Evolutionary conservation across 2,888 invertebrate species (phyloP).

Genomic region (Eucera pruinosa): DNA sequence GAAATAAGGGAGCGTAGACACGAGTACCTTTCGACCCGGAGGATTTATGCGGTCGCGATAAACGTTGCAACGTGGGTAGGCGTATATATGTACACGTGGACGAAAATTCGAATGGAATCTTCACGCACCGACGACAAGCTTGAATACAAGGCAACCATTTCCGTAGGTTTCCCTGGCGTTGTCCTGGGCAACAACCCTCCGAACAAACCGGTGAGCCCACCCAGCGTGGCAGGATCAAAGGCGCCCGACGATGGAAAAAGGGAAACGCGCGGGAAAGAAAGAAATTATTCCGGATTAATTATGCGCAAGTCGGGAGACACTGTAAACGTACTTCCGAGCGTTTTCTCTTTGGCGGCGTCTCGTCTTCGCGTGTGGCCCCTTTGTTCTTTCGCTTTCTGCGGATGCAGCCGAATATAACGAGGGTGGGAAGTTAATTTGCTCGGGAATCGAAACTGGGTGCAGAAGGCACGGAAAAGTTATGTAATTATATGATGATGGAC

Average conservation of each 20-base stretch:
- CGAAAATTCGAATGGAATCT: slow-evolving; percentile 38
- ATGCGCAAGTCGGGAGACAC: slow-evolving; percentile 52
- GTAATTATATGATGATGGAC: slow-evolving; percentile 18
- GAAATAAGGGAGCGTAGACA: slow-evolving; percentile 1
- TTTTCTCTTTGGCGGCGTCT: slow-evolving; percentile 8
- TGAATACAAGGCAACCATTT: slow-evolving; percentile 19
- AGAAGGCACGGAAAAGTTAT: slow-evolving; percentile 5
- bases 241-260: slow-evolving; percentile 34
- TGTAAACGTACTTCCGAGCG: slow-evolving; percentile 26
- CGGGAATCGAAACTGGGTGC: slow-evolving; percentile 8
- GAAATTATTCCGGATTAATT: slow-evolving; percentile 64
- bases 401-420: slow-evolving; percentile 17
- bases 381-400: slow-evolving; percentile 33
- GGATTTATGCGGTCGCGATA: slow-evolving; percentile 33
- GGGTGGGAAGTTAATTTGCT: slow-evolving; percentile 36
- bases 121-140: slow-evolving; percentile 29
- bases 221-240: slow-evolving; percentile 50
- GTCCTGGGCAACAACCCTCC: slow-evolving; percentile 52
- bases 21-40: slow-evolving; percentile 14
- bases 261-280: slow-evolving; percentile 38
- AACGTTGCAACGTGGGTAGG: background rate
- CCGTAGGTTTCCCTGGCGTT: slow-evolving; percentile 28
- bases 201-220: slow-evolving; percentile 18
- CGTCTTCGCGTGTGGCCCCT: slow-evolving; percentile 40
- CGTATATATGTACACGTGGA: background rate